Evolutionary conservation across 2,113 vertebrate species (phyloP), one percentile per base, ranked within the genome.

Genomic region (Cottus gobio): DNA sequence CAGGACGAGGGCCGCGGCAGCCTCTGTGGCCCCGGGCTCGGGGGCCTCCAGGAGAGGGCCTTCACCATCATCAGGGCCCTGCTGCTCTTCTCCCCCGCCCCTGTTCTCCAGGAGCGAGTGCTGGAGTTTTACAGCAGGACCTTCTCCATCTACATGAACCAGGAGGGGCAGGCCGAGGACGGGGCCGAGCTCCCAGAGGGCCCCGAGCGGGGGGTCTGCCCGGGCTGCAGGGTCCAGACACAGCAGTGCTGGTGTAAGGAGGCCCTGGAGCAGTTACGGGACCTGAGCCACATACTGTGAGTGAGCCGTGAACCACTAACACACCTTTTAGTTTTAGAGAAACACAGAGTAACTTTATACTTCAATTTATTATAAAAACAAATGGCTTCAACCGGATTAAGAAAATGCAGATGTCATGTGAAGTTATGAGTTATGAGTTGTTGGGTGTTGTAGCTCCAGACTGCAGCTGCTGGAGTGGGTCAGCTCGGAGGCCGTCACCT

Each of bases 381-480:
- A n/a, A n/a, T n/a, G n/a, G n/a, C n/a, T n/a, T n/a, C n/a, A n/a
- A n/a, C n/a, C n/a, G n/a, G n/a, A n/a, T n/a, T n/a, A n/a, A n/a
- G n/a, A n/a, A n/a, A n/a, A 4, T 34, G 34, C 34, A 5, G 4
- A 3, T 34, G 34, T 31, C 31, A 31, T 5, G 31, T 34, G 34
- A n/a, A n/a, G n/a, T n/a, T n/a, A n/a, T 34, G 34, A 34, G 34
- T 34, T 34, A 6, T 5, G 34, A 34, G 34, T 4, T 34, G n/a
- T 18, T 34, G 5, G 5, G n/a, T 10, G 3, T 46, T 81, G 3
- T 31, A 99, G 98, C 0, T 96, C 92, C 57, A 95, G 87, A 58
- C 94, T 99, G 79, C 96, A 96, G 80, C 90, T 99, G 86, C 91
- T 99, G 93, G 97, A 99, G 91, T 94, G 97, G 54, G 96, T 99